A percentile compares a stretch with the other conserved stretches of the same genome.
These are phyloP conservation scores for Excalfactoria chinensis DNA, from an alignment of 2,113 vertebrate species.

Conservation along the genomic window DNA sequence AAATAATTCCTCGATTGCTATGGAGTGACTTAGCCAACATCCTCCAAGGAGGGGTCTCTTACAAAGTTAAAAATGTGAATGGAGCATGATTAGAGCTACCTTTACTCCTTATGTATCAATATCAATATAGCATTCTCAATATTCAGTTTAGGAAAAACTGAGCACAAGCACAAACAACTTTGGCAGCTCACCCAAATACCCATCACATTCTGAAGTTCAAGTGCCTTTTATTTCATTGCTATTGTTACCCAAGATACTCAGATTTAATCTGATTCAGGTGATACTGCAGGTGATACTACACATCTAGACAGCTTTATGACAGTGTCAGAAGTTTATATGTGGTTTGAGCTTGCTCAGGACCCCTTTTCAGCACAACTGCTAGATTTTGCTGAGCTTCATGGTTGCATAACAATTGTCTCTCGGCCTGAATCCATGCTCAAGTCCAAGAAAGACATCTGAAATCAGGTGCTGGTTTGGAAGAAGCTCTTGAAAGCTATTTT, in stretches of 20 bases:
- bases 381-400: background rate
- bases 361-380: background rate
- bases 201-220: accelerated
- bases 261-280: background rate
- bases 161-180: background rate
- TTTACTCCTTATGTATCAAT: background rate
- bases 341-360: background rate
- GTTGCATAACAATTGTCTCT: background rate
- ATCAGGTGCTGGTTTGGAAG: background rate
- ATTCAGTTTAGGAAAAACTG: background rate
- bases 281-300: background rate
- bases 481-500: background rate
- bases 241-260: background rate
- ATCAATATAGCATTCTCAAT: background rate
- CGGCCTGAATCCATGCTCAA: background rate
- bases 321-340: background rate
- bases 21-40: background rate
- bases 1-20: background rate
- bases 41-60: background rate
- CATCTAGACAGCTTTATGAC: background rate
- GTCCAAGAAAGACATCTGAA: background rate
- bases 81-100: background rate
- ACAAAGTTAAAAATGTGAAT: background rate
- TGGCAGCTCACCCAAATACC: background rate
- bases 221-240: background rate